Evolutionary conservation across 2,113 vertebrate genomes (phyloP).

Genomic region (Felis chaus): DNA sequence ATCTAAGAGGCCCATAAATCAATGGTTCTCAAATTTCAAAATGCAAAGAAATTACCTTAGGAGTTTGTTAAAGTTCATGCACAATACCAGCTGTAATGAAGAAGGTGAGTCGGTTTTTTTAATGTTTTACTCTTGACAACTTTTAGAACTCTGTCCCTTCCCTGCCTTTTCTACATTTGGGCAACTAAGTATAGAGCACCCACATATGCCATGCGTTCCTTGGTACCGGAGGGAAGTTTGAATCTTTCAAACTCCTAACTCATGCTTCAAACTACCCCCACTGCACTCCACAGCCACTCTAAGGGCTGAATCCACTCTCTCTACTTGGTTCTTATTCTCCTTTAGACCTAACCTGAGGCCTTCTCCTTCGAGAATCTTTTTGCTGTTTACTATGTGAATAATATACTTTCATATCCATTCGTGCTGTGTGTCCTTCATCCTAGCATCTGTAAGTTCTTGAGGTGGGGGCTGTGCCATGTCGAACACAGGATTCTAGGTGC

Average conservation of each 20-base stretch:
- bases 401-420: background rate
- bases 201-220: background rate
- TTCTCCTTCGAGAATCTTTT: background rate
- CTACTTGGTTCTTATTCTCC: background rate
- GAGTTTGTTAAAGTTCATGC: background rate
- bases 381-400: background rate
- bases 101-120: background rate
- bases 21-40: background rate
- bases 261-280: background rate
- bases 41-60: background rate
- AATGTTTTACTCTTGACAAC: background rate
- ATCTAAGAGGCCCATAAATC: background rate
- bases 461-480: background rate
- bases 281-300: background rate
- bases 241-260: background rate
- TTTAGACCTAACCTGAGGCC: background rate
- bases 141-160: background rate
- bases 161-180: background rate
- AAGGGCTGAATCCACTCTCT: background rate
- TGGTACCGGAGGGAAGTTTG: background rate
- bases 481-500: background rate
- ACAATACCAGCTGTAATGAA: background rate
- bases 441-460: background rate
- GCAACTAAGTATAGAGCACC: background rate
- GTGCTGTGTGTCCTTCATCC: background rate